Evolutionary conservation across 2,797 vertebrate genomes (phyloP).

Genomic region (Gymnoscopelus braueri): DNA sequence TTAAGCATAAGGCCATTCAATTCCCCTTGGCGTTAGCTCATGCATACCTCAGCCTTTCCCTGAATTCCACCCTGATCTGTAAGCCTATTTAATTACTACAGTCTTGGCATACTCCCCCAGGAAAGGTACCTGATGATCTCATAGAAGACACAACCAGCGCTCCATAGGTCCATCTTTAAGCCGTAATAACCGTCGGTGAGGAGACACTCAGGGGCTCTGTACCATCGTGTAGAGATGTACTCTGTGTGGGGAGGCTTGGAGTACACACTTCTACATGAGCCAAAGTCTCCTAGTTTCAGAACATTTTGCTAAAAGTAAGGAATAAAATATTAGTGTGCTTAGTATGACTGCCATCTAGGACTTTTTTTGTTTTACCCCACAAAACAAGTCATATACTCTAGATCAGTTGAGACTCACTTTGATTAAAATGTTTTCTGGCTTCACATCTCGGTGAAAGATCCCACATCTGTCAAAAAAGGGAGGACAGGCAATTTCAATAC

Average conservation of each 20-base stretch:
- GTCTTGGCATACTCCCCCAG: not conserved
- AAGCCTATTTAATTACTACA: not conserved
- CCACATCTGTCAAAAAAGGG: constrained; percentile 80
- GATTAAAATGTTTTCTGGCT: constrained; percentile 91
- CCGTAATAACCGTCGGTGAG: constrained; percentile 88
- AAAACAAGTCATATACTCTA: not conserved
- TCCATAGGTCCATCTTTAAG: constrained; percentile 89
- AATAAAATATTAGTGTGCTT: not conserved
- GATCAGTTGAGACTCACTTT: constrained; percentile 77
- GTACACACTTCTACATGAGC: constrained; percentile 87
- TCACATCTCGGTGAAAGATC: constrained; percentile 92
- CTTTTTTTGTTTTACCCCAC: not conserved
- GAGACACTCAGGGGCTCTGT: constrained; percentile 88
- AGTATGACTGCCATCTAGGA: not conserved
- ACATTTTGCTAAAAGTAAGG: constrained; percentile 77
- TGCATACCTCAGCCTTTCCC: not conserved
- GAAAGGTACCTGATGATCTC: constrained; percentile 87
- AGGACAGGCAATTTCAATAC: not conserved
- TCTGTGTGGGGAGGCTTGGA: constrained; percentile 89
- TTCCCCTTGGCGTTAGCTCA: not conserved
- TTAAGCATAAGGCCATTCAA: not conserved
- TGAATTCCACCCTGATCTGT: not conserved
- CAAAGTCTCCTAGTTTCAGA: constrained; percentile 89
- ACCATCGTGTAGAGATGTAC: constrained; percentile 91
- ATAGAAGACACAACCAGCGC: constrained; percentile 89